Evolutionary conservation across 2,797 vertebrate genomes (phyloP).

Genomic region (Neopelma chrysocephalum): DNA sequence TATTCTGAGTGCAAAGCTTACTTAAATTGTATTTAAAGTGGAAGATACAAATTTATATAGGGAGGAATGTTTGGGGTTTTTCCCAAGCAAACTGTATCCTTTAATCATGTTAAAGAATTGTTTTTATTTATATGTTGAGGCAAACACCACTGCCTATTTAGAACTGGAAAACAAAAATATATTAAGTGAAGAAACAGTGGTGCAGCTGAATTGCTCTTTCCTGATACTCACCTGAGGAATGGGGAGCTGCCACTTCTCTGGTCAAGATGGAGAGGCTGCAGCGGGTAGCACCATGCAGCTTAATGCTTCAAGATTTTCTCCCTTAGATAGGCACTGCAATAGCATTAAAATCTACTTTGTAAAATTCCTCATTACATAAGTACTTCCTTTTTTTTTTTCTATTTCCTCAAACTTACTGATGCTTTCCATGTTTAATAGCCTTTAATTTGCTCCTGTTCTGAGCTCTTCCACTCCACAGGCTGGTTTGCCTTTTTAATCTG

Average conservation of each 20-base stretch:
- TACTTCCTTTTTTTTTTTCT: neutral
- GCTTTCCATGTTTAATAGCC: neutral
- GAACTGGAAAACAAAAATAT: neutral
- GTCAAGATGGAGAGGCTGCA: neutral
- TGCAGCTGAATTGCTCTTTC: neutral
- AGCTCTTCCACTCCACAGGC: neutral
- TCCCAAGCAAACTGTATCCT: neutral
- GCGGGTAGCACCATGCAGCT: neutral
- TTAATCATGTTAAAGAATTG: neutral
- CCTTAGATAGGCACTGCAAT: neutral
- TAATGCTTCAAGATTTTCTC: neutral
- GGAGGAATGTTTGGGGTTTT: neutral
- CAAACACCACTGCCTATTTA: neutral
- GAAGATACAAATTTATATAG: neutral
- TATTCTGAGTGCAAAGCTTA: neutral
- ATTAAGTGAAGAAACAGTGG: neutral
- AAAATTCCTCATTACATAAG: neutral
- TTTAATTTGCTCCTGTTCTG: neutral
- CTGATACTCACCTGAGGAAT: neutral
- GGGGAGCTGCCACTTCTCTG: neutral
- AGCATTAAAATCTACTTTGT: neutral
- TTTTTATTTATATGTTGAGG: neutral
- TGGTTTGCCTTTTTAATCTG: neutral
- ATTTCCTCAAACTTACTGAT: neutral
- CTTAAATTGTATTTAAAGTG: neutral